Base-by-base conservation (phyloP, 2,797 vertebrate species). In the Enteromius mattozi region DNA sequence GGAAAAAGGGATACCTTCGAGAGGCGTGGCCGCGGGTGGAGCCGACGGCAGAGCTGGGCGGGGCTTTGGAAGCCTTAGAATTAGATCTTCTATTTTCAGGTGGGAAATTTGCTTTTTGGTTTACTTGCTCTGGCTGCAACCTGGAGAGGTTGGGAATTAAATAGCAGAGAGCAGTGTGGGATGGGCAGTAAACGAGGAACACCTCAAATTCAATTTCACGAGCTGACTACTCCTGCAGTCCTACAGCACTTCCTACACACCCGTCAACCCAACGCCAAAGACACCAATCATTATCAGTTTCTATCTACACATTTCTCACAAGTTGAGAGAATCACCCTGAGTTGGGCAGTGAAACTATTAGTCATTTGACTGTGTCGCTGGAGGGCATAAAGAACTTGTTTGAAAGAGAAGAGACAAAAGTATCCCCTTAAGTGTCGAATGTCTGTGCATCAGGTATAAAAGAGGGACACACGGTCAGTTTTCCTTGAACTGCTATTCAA, bases 51-150 rank as follows among this genome's bases (percentile, higher is more conserved):
- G 97, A 97, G 95, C 96, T 98, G 97, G 97, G 95, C 92, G 97
- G 96, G 96, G 97, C 96, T 99, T 99, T 99, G 95, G 98, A 96
- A 97, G 97, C 96, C 96, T 99, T 99, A 96, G 96, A 96, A 96
- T 97, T 96, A 96, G 96, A 96, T 97, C 97, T 97, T 98, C 96
- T 99, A 97, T 94, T 98, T 96, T 99, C 97, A 96, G 98, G 96
- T 95, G 96, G 97, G 96, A 96, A 99, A 98, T 96, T 97, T 96
- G 97, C 95, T 96, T 99, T 99, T 95, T 97, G 96, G 96, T 99
- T 99, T 96, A 96, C 96, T 96, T 99, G 97, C 96, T 98, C 98
- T 97, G 97, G 97, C 93, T 98, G 98, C 96, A 97, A 99, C 97
- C 98, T 99, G 97, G 96, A 96, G 51, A 97, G 96, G 95, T 95